Base-by-base conservation (phyloP, 2,113 vertebrate genomes). In the Calidris pygmaea region DNA sequence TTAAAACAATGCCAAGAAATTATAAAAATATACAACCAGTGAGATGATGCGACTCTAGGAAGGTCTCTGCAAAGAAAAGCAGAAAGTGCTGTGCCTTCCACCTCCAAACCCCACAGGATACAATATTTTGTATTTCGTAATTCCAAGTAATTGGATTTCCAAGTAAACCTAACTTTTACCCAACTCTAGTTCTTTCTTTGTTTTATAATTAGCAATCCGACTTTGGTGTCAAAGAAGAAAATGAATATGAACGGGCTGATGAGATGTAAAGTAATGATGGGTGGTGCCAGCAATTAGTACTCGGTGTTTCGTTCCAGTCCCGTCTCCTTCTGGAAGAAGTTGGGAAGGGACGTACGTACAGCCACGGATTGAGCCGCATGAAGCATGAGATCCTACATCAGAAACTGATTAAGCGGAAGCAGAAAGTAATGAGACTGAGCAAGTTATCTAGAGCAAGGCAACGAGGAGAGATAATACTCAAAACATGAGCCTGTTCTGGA, bases 381-480 rank as follows among this genome's bases (percentile, higher is more conserved):
- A 87, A 85, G 70, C 66, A 74, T 11, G n/a, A 78, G 70, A 67
- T 18, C 60, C 3, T 35, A 95, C 26, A 79, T 79, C 43, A 76
- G 30, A 8, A 85, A 87, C 70, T 37, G 16, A 79, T 75, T 66
- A 93, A 68, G 73, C 87, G 16, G 37, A 92, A 91, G 32, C 39
- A 89, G 92, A 82, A 91, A 32, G 19, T 41, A 83, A 79, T 35
- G 62, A 93, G 58, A 21, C 43, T 41, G 48, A 89, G 35, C 24
- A 85, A 18, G 21, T 48, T 74, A 35, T 59, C 70, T 35, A 65
- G 35, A 81, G 14, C 21, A 76, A 85, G 29, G 53, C n/a, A 87
- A 79, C 0, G 1, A 82, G 62, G 37, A 89, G 12, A n/a, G 32
- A 79, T 32, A 78, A 56, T 58, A 81, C 6, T 65, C 43, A 59